A percentile compares a stretch with the other conserved stretches of the same genome.
Conservation (phyloP, 2,888 invertebrate genomes). For the Desoria tigrina region DNA sequence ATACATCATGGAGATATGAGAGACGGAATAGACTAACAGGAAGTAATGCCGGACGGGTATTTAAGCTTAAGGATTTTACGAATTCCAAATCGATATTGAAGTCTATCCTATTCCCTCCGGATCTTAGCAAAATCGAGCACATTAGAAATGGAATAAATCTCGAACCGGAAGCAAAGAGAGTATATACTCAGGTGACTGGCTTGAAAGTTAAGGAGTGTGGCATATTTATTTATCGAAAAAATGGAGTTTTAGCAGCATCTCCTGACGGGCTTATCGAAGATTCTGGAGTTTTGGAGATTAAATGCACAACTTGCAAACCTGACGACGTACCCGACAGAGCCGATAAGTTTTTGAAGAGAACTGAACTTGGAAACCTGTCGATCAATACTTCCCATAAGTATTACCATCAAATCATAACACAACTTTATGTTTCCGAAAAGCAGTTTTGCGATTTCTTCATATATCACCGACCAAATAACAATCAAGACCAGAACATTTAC, state of each 20-base stretch:
- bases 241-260: slow-evolving; percentile 38
- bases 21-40: slow-evolving; percentile 13
- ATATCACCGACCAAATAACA: not conserved
- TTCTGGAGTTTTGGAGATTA: slow-evolving; percentile 27
- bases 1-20: slow-evolving; percentile 3
- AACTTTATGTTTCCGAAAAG: slow-evolving; percentile 22
- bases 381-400: slow-evolving; percentile 14
- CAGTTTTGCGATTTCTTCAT: slow-evolving; percentile 29
- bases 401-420: slow-evolving; percentile 28
- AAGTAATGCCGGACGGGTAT: slow-evolving; percentile 2
- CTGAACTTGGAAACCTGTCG: not conserved
- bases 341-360: not conserved
- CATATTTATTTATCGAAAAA: slow-evolving; percentile 25
- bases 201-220: slow-evolving; percentile 29
- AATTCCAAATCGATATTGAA: slow-evolving; percentile 50
- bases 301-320: slow-evolving; percentile 15
- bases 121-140: slow-evolving; percentile 12
- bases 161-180: slow-evolving; percentile 26
- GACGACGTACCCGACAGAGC: not conserved
- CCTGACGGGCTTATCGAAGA: slow-evolving; percentile 31
- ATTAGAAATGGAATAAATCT: slow-evolving; percentile 14
- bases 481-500: too few relatives aligned
- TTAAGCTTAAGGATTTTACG: not conserved
- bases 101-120: slow-evolving; percentile 11
- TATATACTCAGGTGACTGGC: slow-evolving; percentile 18